Evolutionary conservation across 1,140 invertebrate genomes (phyloP).

Genomic region (Listronotus bonariensis): DNA sequence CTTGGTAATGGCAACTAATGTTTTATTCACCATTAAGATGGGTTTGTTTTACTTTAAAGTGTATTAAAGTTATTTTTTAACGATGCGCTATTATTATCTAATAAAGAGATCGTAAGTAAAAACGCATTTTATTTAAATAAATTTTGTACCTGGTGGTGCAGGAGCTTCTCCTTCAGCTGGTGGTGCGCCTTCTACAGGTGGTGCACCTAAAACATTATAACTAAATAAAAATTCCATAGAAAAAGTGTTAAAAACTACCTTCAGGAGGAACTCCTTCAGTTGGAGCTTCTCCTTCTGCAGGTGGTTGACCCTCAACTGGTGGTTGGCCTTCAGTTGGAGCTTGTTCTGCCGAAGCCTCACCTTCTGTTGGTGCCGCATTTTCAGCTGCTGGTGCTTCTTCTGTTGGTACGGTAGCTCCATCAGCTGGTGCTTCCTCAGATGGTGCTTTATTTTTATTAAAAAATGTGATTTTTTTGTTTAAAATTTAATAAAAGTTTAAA

Average conservation of each 20-base stretch:
- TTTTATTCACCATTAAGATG: too few relatives aligned
- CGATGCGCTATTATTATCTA: too few relatives aligned
- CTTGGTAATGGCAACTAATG: too few relatives aligned
- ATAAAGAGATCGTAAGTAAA: background rate
- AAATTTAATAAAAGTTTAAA: too few relatives aligned
- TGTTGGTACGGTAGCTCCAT: background rate
- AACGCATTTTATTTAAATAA: background rate
- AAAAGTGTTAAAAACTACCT: constrained; percentile 7
- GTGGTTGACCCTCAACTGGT: constrained; percentile 39
- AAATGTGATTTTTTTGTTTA: too few relatives aligned
- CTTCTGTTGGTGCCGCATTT: constrained; percentile 58
- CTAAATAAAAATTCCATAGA: background rate
- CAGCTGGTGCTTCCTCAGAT: constrained; percentile 5
- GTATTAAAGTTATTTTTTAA: too few relatives aligned
- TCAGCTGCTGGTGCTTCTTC: constrained; percentile 50
- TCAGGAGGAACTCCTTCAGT: constrained; percentile 52
- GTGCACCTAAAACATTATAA: too few relatives aligned
- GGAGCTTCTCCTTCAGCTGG: constrained; percentile 32
- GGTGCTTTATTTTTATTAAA: constrained; percentile 3
- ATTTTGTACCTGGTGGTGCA: constrained; percentile 36
- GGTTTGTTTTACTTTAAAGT: too few relatives aligned
- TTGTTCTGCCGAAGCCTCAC: constrained; percentile 56
- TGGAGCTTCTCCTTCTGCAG: constrained; percentile 56
- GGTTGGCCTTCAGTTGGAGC: constrained; percentile 46
- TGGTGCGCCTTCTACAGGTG: background rate